These are phyloP conservation scores for Dissostichus mawsoni DNA, from an alignment of 2,113 vertebrate species.

Conservation along the genomic window DNA sequence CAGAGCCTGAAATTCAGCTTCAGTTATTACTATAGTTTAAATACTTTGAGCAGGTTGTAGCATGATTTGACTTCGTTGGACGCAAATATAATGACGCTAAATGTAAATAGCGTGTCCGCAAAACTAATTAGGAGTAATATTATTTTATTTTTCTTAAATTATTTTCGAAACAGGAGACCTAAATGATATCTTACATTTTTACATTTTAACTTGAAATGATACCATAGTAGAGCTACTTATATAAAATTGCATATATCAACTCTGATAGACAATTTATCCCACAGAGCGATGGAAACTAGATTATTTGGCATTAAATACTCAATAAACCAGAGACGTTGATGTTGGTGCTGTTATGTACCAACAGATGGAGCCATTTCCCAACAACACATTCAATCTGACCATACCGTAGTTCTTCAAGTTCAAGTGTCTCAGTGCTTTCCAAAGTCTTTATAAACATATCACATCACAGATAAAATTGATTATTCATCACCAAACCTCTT, in stretches of 20 bases:
- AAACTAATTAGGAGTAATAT: not conserved
- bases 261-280: not conserved
- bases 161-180: not conserved
- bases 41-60: not conserved
- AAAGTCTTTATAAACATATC: not conserved
- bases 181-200: not conserved
- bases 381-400: not conserved
- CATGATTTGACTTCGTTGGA: not conserved
- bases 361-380: conserved; percentile 53
- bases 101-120: not conserved
- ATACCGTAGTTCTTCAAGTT: not conserved
- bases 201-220: not conserved
- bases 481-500: not conserved
- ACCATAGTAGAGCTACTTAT: too few species aligned
- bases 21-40: not conserved
- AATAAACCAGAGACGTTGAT: not conserved
- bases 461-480: not conserved
- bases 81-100: not conserved
- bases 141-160: not conserved
- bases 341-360: conserved; percentile 25
- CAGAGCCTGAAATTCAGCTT: not conserved
- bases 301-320: not conserved
- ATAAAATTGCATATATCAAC: too few species aligned
- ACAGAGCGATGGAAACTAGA: not conserved
- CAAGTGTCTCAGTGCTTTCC: not conserved